phyloP scores from a whole-genome alignment of 2,888 invertebrate species.

The Branchipolynoe longqiensis region DNA sequence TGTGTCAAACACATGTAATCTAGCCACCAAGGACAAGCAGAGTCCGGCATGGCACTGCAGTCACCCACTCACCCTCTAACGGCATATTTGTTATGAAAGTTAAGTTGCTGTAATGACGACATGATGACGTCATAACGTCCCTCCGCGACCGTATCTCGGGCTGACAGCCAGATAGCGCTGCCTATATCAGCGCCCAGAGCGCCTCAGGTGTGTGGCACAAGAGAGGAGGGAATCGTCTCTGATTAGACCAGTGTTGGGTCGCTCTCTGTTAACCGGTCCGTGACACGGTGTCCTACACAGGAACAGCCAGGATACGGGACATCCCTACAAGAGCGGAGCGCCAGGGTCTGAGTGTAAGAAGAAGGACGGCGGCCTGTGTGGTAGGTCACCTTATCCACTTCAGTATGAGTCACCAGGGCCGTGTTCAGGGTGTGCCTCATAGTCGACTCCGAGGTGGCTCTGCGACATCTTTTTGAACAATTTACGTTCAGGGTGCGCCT shows the following conservation, averaged over 20 bases:
- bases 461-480: no score
- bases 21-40: no score
- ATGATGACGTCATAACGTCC: background rate
- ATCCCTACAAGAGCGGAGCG: background rate
- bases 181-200: background rate
- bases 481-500: no score
- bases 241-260: background rate
- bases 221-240: background rate
- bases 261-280: background rate
- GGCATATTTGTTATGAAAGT: no score
- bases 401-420: no score
- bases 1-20: no score
- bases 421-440: no score
- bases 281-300: background rate
- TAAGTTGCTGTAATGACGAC: no score
- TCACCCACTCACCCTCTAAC: no score
- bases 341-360: background rate
- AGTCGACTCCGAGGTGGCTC: no score
- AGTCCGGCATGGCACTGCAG: no score
- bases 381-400: no score
- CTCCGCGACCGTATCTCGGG: background rate
- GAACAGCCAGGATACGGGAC: conserved; percentile 1
- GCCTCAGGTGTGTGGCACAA: background rate
- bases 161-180: background rate
- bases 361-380: background rate